Evolutionary conservation across 2,113 vertebrate genomes (phyloP).

Genomic region (Abramis brama): DNA sequence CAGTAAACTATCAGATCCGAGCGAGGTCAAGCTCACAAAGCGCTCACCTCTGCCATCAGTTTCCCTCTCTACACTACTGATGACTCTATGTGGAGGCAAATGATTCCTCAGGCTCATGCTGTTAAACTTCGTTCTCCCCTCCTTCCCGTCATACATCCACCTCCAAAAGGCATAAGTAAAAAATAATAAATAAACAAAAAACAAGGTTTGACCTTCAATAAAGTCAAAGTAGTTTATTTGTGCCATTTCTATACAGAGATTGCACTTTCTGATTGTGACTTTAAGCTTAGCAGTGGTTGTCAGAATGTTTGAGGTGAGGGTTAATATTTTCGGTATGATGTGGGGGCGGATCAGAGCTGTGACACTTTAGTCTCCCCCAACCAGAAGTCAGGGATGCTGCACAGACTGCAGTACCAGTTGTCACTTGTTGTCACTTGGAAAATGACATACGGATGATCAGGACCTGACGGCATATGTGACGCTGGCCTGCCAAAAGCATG

Average conservation of each 20-base stretch:
- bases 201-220: not conserved
- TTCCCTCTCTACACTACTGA: not conserved
- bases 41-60: constrained; percentile 37
- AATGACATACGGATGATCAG: constrained; percentile 55
- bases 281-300: not conserved
- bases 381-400: constrained; percentile 32
- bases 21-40: constrained; percentile 45
- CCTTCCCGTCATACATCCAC: constrained; percentile 6
- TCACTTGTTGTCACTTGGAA: constrained; percentile 55
- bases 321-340: constrained; percentile 7
- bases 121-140: not conserved
- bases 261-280: not conserved
- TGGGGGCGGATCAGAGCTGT: constrained; percentile 41
- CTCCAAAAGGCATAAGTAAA: constrained; percentile 14
- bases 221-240: not conserved
- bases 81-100: constrained; percentile 33
- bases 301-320: not conserved
- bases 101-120: constrained; percentile 39
- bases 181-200: not conserved
- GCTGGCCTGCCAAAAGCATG: constrained; percentile 52
- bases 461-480: constrained; percentile 55
- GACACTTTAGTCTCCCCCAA: constrained; percentile 38
- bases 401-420: constrained; percentile 60
- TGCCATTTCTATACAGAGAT: not conserved
- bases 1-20: constrained; percentile 53